phyloP scores from a whole-genome alignment of 2,888 invertebrate genomes.

The Eristalis arbustorum region DNA sequence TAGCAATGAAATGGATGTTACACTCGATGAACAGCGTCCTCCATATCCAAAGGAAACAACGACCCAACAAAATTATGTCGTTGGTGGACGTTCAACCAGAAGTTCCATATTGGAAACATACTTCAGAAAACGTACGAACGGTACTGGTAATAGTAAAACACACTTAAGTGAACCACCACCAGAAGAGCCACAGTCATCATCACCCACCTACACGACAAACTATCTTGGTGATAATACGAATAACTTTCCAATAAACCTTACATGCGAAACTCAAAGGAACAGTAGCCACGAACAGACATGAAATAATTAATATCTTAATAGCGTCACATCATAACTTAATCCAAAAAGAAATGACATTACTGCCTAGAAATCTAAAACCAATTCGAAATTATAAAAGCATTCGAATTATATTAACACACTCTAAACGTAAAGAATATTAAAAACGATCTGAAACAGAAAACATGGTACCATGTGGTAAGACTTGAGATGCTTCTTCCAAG shows the following conservation, averaged over 20 bases:
- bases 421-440: conserved; percentile 23
- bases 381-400: background rate
- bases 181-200: conserved; percentile 60
- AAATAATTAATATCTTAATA: background rate
- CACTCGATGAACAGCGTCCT: conserved; percentile 14
- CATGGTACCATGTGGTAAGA: conserved; percentile 64
- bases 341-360: conserved; percentile 28
- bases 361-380: conserved; percentile 9
- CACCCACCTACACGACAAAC: conserved; percentile 81
- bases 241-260: conserved; percentile 75
- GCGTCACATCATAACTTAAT: conserved; percentile 57
- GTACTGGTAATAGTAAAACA: conserved; percentile 61
- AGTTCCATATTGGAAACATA: conserved; percentile 78
- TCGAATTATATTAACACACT: conserved; percentile 5
- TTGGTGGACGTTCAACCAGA: conserved; percentile 72
- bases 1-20: conserved; percentile 58
- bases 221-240: conserved; percentile 80
- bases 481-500: conserved; percentile 39
- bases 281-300: conserved; percentile 31
- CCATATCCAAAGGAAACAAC: conserved; percentile 29
- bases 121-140: conserved; percentile 75
- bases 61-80: conserved; percentile 70
- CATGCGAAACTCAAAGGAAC: conserved; percentile 41
- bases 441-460: background rate
- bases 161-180: conserved; percentile 59